phyloP scores from a whole-genome alignment of 2,888 invertebrate genomes.

The Campoletis raptor region DNA sequence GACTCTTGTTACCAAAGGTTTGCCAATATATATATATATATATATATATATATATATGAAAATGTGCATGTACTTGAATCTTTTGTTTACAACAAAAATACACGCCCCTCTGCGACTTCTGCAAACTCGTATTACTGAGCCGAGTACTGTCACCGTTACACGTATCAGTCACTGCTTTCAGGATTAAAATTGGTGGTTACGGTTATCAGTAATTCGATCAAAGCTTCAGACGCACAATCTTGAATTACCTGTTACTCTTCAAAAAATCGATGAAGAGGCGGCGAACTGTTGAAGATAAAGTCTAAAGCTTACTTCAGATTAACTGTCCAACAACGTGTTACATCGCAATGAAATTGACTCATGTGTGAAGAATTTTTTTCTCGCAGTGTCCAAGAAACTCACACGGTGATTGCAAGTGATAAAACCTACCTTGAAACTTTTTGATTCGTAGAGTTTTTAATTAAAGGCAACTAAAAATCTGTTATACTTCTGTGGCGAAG shows the following conservation, averaged over 20 bases:
- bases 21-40: slow-evolving; percentile 8
- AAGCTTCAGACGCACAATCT: neutral
- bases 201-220: neutral
- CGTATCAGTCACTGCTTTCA: neutral
- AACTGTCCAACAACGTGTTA: neutral
- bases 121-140: neutral
- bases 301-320: neutral
- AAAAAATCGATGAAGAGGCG: neutral
- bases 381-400: neutral
- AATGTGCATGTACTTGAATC: slow-evolving; percentile 18
- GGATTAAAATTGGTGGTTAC: neutral
- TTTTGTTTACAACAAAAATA: slow-evolving; percentile 22
- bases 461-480: too few relatives aligned
- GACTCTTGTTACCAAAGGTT: slow-evolving; percentile 47
- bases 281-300: neutral
- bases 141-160: neutral
- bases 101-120: neutral
- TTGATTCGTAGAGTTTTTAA: too few relatives aligned
- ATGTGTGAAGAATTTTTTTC: neutral
- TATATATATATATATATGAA: neutral
- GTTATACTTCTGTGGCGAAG: too few relatives aligned
- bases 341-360: neutral
- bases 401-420: too few relatives aligned
- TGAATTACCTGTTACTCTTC: neutral
- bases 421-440: too few relatives aligned